Conservation (phyloP, 2,113 vertebrate genomes). For the Scophthalmus maximus region DNA sequence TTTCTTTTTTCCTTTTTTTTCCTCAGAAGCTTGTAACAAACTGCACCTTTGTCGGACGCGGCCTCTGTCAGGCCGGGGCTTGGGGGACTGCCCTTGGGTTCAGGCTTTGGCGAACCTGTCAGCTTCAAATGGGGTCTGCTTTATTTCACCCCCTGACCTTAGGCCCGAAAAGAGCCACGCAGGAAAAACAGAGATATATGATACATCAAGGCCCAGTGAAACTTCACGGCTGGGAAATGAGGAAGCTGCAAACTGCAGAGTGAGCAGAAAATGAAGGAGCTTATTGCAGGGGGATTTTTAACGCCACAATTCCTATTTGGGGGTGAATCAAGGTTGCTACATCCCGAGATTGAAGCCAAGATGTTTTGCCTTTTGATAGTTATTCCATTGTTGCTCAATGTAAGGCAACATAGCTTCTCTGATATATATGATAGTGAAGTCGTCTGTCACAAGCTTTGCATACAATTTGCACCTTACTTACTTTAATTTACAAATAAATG, state of each 20-base stretch:
- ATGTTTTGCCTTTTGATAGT: constrained; percentile 22
- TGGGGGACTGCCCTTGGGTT: constrained; percentile 75
- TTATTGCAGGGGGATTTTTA: constrained; percentile 73
- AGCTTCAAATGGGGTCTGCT: constrained; percentile 84
- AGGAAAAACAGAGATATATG: constrained; percentile 85
- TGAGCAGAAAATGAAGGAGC: constrained; percentile 78
- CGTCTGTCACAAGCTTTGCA: constrained; percentile 49
- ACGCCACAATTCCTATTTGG: constrained; percentile 51
- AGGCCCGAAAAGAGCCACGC: constrained; percentile 79
- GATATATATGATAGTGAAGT: constrained; percentile 4
- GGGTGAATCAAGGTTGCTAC: constrained; percentile 53
- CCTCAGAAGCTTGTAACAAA: constrained; percentile 80
- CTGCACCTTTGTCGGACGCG: constrained; percentile 82
- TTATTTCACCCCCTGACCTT: constrained; percentile 85
- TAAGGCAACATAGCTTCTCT: background rate
- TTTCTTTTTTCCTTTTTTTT: constrained; percentile 54
- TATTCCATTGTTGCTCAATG: background rate
- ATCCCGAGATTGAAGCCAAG: constrained; percentile 33
- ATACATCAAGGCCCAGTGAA: constrained; percentile 81
- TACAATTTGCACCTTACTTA: constrained; percentile 50
- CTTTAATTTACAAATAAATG: constrained; percentile 49
- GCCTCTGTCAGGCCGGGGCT: constrained; percentile 75
- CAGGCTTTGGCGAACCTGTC: constrained; percentile 83
- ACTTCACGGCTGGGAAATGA: constrained; percentile 76
- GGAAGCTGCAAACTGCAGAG: constrained; percentile 73